Percentiles rank a stretch among this genome's conserved stretches.
Evolutionary conservation across 1,140 invertebrate species (phyloP).

Genomic region (Drosophila biarmipes): DNA sequence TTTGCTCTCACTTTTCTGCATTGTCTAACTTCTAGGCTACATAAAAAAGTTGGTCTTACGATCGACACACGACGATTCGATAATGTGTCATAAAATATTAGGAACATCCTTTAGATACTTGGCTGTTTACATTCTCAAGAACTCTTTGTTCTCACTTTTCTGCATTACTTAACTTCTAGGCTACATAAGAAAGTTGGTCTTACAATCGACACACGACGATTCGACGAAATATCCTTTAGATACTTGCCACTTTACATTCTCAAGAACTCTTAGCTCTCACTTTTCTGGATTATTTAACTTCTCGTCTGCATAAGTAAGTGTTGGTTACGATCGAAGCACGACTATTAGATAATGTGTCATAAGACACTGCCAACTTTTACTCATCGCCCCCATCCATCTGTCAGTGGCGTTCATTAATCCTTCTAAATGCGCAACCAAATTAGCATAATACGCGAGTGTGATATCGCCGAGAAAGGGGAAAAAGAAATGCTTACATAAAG

Average conservation of each 20-base stretch:
- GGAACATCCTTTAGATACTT: too few species aligned
- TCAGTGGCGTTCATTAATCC: constrained; percentile 41
- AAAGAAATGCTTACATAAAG: constrained; percentile 57
- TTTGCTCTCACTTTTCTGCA: background rate
- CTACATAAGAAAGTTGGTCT: constrained; percentile 22
- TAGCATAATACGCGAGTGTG: constrained; percentile 41
- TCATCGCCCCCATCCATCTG: constrained; percentile 14
- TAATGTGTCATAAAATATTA: too few species aligned
- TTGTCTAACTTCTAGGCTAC: background rate
- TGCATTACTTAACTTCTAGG: background rate
- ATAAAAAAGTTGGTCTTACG: constrained; percentile 25
- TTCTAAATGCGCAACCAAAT: constrained; percentile 52
- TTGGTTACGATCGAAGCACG: background rate
- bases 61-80: too few species aligned
- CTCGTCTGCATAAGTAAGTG: too few species aligned
- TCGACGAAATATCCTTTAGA: too few species aligned
- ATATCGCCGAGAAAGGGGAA: constrained; percentile 26
- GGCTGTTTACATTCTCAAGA: too few species aligned
- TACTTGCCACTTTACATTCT: too few species aligned
- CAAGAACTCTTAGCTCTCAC: too few species aligned
- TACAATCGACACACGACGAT: too few species aligned
- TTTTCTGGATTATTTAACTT: too few species aligned
- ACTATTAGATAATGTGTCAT: constrained; percentile 42
- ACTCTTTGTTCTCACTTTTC: background rate
- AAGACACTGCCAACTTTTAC: constrained; percentile 45